These are phyloP conservation scores for Neopelma chrysocephalum DNA, from an alignment of 2,797 vertebrate species.

Conservation along the genomic window DNA sequence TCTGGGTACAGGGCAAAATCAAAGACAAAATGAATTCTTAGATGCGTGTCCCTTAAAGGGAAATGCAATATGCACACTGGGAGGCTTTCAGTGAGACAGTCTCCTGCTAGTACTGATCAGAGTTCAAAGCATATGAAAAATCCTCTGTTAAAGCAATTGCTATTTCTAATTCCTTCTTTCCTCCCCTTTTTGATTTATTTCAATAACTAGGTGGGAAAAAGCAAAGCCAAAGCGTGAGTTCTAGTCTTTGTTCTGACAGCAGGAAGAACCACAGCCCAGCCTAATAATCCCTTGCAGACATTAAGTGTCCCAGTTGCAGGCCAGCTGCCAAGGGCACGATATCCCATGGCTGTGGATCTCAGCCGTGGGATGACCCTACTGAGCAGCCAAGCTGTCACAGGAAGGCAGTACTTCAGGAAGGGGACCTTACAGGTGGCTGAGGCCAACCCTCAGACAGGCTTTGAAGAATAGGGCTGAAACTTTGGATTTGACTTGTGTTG, in stretches of 20 bases:
- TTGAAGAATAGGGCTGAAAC: background rate
- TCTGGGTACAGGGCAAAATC: background rate
- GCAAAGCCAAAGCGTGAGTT: background rate
- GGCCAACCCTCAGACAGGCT: background rate
- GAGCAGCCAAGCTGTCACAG: background rate
- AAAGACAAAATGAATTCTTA: background rate
- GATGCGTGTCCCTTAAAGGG: background rate
- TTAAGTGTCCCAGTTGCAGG: background rate
- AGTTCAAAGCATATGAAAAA: background rate
- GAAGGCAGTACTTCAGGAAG: background rate
- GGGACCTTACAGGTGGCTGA: background rate
- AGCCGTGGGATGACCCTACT: accelerated
- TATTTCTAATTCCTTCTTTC: background rate
- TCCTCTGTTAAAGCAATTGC: background rate
- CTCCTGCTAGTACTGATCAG: background rate
- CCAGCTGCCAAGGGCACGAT: accelerated
- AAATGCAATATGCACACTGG: background rate
- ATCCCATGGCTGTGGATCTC: background rate
- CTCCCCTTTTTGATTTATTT: background rate
- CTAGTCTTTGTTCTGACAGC: background rate
- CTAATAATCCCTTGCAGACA: background rate
- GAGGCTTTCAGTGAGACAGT: background rate
- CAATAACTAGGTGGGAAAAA: background rate
- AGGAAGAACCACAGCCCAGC: background rate
- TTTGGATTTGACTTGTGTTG: background rate